phyloP scores from a whole-genome alignment of 2,113 vertebrate genomes.

The Gallinago jamesoni region DNA sequence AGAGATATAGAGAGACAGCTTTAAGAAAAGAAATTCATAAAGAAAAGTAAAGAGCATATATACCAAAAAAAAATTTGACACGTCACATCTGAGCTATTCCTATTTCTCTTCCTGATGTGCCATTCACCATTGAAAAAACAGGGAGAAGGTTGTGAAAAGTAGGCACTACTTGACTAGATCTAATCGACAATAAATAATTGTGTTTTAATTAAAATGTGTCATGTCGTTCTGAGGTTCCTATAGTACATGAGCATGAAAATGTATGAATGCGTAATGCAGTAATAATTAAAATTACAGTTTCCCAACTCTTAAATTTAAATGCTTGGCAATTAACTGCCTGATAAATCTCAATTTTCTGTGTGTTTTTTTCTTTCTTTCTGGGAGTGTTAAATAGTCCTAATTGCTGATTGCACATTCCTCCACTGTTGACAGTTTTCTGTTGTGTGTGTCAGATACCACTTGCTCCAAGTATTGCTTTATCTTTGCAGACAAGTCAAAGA shows the following conservation, averaged over 20 bases:
- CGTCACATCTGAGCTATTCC: neutral
- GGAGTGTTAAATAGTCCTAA: neutral
- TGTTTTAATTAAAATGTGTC: constrained; percentile 32
- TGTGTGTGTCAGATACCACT: neutral
- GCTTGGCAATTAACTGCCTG: neutral
- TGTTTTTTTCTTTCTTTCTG: neutral
- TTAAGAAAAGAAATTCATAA: neutral
- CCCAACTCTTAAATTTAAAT: constrained; percentile 14
- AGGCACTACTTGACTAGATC: neutral
- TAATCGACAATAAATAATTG: neutral
- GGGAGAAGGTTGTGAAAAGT: neutral
- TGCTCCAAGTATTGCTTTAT: neutral
- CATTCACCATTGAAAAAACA: neutral
- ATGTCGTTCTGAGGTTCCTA: neutral
- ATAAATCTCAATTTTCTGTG: neutral
- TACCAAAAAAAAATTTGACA: neutral
- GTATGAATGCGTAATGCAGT: neutral
- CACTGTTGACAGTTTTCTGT: neutral
- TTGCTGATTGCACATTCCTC: neutral
- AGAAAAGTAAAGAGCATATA: neutral
- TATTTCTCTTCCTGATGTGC: neutral
- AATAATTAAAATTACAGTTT: constrained; percentile 33
- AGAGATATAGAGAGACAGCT: neutral
- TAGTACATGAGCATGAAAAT: neutral
- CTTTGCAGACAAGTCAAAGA: neutral